Evolutionary conservation across 2,113 vertebrate genomes (phyloP).

Genomic region (Hippocampus guttulatus): DNA sequence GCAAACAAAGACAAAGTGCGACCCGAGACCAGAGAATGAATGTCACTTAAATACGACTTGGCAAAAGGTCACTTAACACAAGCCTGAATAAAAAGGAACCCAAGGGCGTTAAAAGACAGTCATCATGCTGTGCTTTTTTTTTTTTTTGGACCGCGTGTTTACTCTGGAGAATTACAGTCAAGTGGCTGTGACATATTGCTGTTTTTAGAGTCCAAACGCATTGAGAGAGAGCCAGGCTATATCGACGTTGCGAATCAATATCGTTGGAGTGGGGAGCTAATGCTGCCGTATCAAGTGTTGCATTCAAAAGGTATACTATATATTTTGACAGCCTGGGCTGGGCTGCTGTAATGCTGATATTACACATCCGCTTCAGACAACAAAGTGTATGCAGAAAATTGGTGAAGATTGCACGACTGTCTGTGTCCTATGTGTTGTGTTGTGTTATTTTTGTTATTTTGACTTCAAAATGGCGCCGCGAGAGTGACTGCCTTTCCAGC

Average conservation of each 20-base stretch:
- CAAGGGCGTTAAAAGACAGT: constrained; percentile 21
- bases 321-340: constrained; percentile 37
- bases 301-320: constrained; percentile 36
- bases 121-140: not conserved
- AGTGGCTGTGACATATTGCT: constrained; percentile 62
- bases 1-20: constrained; percentile 61
- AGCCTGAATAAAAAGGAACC: constrained; percentile 41
- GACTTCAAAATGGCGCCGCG: too few species aligned
- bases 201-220: constrained; percentile 63
- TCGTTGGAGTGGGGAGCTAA: constrained; percentile 46
- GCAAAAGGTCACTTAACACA: constrained; percentile 63
- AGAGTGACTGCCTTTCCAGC: too few species aligned
- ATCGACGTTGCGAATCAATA: constrained; percentile 65
- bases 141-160: constrained; percentile 31
- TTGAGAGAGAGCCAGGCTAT: constrained; percentile 55
- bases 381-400: too few species aligned
- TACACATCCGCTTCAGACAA: too few species aligned
- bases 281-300: constrained; percentile 51
- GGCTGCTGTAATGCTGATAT: constrained; percentile 9
- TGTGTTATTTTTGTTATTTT: too few species aligned
- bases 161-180: constrained; percentile 52
- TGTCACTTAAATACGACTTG: constrained; percentile 60
- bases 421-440: too few species aligned
- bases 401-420: too few species aligned
- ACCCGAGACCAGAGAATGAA: constrained; percentile 39